Evolutionary conservation across 2,888 invertebrate genomes (phyloP), one percentile per base, ranked within the genome.

Genomic region (Apoda limacodes): DNA sequence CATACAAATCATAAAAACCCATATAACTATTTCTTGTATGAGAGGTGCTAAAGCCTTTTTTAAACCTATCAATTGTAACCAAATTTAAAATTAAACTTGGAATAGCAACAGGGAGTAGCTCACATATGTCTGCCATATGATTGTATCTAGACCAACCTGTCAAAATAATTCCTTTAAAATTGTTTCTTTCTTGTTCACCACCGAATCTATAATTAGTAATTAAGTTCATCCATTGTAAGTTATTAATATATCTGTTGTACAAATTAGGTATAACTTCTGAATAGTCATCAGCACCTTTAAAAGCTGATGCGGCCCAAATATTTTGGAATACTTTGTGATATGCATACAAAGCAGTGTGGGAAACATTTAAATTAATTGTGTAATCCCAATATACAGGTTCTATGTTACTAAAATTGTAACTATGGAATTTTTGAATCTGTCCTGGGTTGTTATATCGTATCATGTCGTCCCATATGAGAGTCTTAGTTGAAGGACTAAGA

Each of bases 381-480:
- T 90, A 90, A 34, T 86, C 83, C 90, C 90, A 90, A n/a, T 86
- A 83, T 1, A 90, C 87, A 0, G 87, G 86, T 48, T 88, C 85
- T 1, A 88, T 62, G 32, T 83, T 54, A n/a, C 82, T 69, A 9
- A 83, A 42, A 6, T 66, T 62, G 28, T 68, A 76, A 3, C 61
- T 55, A n/a, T n/a, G n/a, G 30, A 69, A 78, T 9, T 60, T 59
- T 27, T 59, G 49, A 43, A 85, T 75, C 32, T 81, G 67, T 5
- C 60, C 50, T 1, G 76, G 61, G 5, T 71, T 69, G 17, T 87
- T 78, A 5, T 74, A 62, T 12, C 90, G 72, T 30, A 93, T 82
- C 83, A 92, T 90, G 50, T 94, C 93, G 48, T 93, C 92, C 93
- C 93, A 93, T 55, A 92, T 87, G 9, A 93, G 75, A 4, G 88